A percentile compares a stretch with the other conserved stretches of the same genome.
Conservation (phyloP, 2,797 vertebrate species). For the Chrysocyon brachyurus region DNA sequence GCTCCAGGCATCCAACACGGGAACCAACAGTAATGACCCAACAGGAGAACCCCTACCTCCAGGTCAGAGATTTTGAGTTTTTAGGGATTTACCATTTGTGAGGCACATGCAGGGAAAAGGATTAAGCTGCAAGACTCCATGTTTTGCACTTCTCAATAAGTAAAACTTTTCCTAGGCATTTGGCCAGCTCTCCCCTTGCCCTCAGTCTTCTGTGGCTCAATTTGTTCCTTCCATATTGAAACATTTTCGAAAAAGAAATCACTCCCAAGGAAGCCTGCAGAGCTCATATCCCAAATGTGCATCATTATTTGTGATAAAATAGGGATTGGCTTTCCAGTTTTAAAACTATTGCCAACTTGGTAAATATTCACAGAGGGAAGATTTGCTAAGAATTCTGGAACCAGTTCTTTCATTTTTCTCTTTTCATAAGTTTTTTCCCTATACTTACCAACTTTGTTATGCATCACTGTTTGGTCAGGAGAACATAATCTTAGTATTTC, state of each 20-base stretch:
- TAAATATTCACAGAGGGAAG: slow-evolving; percentile 89
- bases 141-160: neutral
- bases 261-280: neutral
- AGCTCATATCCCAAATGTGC: neutral
- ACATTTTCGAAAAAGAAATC: neutral
- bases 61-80: slow-evolving; percentile 86
- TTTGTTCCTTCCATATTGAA: neutral
- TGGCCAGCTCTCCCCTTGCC: neutral
- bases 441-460: neutral
- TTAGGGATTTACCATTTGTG: neutral
- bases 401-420: slow-evolving; percentile 73
- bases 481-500: neutral
- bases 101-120: neutral
- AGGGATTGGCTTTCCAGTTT: slow-evolving; percentile 87
- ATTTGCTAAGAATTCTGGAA: slow-evolving; percentile 86
- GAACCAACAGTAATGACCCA: slow-evolving; percentile 87
- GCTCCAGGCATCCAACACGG: slow-evolving; percentile 90
- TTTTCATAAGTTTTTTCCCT: neutral
- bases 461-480: neutral
- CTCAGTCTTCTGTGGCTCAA: neutral
- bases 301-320: slow-evolving; percentile 81
- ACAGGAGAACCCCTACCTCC: slow-evolving; percentile 90
- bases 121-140: neutral
- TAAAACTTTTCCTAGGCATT: neutral
- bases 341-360: slow-evolving; percentile 89